Percentiles rank a stretch among this genome's conserved stretches.
Conservation (phyloP, 2,113 vertebrate genomes). For the Anhinga rufa region DNA sequence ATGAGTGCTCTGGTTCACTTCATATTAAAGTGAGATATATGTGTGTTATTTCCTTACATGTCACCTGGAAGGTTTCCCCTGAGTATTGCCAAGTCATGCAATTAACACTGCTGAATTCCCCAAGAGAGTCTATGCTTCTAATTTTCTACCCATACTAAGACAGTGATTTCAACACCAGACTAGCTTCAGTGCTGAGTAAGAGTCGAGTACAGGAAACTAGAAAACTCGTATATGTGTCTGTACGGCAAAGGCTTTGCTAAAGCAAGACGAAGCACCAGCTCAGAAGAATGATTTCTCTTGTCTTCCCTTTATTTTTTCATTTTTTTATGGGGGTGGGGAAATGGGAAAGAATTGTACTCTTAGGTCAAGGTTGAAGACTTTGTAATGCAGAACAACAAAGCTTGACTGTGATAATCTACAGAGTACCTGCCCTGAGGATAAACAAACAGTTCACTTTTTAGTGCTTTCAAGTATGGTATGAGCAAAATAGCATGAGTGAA, state of each 20-base stretch:
- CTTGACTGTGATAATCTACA: conserved; percentile 47
- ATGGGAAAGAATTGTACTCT: background rate
- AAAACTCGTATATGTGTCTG: background rate
- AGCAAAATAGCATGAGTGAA: conserved; percentile 5
- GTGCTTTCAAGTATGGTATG: conserved; percentile 24
- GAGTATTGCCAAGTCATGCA: conserved; percentile 13
- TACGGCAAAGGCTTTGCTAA: background rate
- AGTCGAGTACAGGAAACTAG: background rate
- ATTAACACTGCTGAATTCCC: conserved; percentile 10
- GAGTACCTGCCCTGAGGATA: conserved; percentile 59
- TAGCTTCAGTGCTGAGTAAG: background rate
- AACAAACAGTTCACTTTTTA: conserved; percentile 51
- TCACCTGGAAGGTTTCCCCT: conserved; percentile 35
- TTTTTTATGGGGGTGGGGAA: background rate
- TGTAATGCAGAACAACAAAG: conserved; percentile 32
- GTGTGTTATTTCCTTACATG: conserved; percentile 22
- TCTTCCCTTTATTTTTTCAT: background rate
- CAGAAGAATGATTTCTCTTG: conserved; percentile 2
- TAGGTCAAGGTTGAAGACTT: conserved; percentile 49
- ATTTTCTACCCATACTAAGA: background rate
- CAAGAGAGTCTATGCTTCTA: background rate
- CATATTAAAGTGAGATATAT: conserved; percentile 34
- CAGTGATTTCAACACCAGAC: background rate
- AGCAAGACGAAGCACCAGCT: background rate
- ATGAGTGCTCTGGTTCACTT: background rate